Conservation (phyloP, 2,113 vertebrate genomes). For the Spilogale gracilis region DNA sequence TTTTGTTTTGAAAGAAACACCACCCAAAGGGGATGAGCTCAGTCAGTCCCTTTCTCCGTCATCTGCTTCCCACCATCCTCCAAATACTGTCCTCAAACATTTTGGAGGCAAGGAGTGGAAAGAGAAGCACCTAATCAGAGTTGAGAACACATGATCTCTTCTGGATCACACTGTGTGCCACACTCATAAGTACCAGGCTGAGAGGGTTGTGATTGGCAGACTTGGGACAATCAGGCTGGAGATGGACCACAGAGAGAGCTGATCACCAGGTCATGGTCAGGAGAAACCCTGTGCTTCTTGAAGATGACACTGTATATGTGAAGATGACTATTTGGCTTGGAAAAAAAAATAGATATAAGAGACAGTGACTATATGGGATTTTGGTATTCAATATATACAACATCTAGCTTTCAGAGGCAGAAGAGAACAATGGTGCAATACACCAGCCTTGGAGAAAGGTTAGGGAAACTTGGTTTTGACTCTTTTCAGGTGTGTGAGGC, state of each 20-base stretch:
- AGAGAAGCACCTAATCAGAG: constrained; percentile 86
- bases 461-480: not conserved
- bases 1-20: constrained; percentile 71
- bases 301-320: not conserved
- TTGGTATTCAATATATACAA: not conserved
- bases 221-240: constrained; percentile 74
- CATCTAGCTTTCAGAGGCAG: not conserved
- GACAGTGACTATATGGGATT: not conserved
- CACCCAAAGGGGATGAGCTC: constrained; percentile 38
- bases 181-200: constrained; percentile 84
- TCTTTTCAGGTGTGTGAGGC: not conserved
- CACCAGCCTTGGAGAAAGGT: not conserved
- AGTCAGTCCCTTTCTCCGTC: not conserved
- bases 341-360: not conserved
- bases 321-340: not conserved
- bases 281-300: constrained; percentile 66
- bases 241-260: constrained; percentile 88
- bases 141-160: constrained; percentile 94
- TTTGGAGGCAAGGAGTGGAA: not conserved
- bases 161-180: constrained; percentile 94
- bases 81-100: not conserved
- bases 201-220: constrained; percentile 78
- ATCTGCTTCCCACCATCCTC: not conserved
- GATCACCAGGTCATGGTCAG: constrained; percentile 84
- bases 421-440: not conserved